Conservation (phyloP, 2,888 invertebrate genomes). For the Gandaritis pyraliata region DNA sequence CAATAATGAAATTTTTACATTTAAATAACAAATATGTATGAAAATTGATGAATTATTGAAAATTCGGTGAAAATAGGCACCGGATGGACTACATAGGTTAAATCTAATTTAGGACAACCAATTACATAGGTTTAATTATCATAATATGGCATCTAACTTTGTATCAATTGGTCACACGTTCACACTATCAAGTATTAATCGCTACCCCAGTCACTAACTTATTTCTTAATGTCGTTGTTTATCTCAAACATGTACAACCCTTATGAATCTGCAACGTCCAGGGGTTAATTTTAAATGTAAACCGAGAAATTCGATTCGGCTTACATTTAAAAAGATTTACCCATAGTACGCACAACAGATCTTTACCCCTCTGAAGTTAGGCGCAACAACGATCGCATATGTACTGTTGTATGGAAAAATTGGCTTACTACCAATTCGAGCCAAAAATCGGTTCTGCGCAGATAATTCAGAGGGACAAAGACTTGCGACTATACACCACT, state of each 20-base stretch:
- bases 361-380: too few relatives aligned
- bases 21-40: slow-evolving; percentile 1
- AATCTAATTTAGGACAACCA: slow-evolving; percentile 17
- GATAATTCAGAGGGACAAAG: too few relatives aligned
- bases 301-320: too few relatives aligned
- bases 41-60: slow-evolving; percentile 10
- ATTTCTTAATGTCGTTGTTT: slow-evolving; percentile 2
- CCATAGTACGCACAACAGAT: too few relatives aligned
- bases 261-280: too few relatives aligned
- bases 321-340: too few relatives aligned
- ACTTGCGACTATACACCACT: too few relatives aligned
- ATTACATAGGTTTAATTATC: slow-evolving; percentile 8
- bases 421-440: too few relatives aligned
- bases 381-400: too few relatives aligned
- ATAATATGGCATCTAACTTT: slow-evolving; percentile 34
- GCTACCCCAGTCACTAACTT: not conserved
- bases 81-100: slow-evolving; percentile 9
- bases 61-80: slow-evolving; percentile 8
- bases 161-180: slow-evolving; percentile 26
- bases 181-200: slow-evolving; percentile 21
- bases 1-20: slow-evolving; percentile 1
- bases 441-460: too few relatives aligned
- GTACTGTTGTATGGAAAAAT: too few relatives aligned
- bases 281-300: not conserved
- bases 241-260: not conserved